phyloP scores from a whole-genome alignment of 2,113 vertebrate species.

The Odocoileus hemionus region DNA sequence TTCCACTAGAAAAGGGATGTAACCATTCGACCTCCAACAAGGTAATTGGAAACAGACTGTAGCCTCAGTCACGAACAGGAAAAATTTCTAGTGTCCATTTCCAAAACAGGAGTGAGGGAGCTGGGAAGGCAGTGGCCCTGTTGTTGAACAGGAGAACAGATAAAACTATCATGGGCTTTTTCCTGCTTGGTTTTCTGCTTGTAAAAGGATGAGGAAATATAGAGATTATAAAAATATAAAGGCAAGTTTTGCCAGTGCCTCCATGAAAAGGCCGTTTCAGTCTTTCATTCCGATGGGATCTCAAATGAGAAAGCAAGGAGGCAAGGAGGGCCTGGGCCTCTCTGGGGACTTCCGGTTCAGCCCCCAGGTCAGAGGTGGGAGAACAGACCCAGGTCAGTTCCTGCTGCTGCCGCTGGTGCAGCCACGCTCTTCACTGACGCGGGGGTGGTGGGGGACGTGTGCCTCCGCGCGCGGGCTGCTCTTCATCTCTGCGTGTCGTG shows the following conservation, averaged over 20 bases:
- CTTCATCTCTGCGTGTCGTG: background rate
- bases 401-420: background rate
- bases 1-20: background rate
- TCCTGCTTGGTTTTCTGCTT: background rate
- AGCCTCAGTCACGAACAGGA: background rate
- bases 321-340: background rate
- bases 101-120: background rate
- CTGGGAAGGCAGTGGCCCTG: background rate
- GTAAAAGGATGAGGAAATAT: background rate
- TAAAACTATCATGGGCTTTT: background rate
- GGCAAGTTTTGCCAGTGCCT: background rate
- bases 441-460: background rate
- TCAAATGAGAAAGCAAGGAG: background rate
- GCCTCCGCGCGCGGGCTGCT: background rate
- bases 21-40: background rate
- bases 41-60: background rate
- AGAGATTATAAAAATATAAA: background rate
- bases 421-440: background rate
- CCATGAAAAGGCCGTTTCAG: background rate
- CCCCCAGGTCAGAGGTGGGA: background rate
- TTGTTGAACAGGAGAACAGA: background rate
- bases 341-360: background rate
- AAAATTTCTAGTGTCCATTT: background rate
- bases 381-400: background rate
- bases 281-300: background rate